Conservation (phyloP, 2,797 vertebrate genomes). For the Podargus strigoides region DNA sequence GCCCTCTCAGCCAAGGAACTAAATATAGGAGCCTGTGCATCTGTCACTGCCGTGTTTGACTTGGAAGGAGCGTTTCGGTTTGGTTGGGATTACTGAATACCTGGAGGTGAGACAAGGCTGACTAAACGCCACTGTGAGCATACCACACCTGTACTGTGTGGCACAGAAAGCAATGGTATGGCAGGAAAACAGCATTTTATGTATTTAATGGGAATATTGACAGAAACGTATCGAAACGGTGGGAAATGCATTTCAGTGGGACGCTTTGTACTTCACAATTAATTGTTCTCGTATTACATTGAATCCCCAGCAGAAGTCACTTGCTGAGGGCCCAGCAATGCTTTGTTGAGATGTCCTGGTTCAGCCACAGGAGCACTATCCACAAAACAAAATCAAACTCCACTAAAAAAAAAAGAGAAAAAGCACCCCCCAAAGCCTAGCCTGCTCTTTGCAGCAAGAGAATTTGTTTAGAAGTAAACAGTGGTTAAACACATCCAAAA, state of each 20-base stretch:
- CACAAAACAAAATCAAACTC: background rate
- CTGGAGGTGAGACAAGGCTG: background rate
- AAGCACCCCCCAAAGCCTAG: too few species aligned
- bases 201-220: too few species aligned
- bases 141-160: background rate
- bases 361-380: rapidly evolving
- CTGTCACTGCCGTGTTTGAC: background rate
- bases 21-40: background rate
- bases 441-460: background rate
- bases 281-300: background rate
- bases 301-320: background rate
- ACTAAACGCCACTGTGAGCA: background rate
- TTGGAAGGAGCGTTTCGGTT: background rate
- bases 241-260: background rate
- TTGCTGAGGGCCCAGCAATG: rapidly evolving
- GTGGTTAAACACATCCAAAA: background rate
- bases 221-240: too few species aligned
- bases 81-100: background rate
- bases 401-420: background rate
- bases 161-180: too few species aligned
- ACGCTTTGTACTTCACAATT: background rate
- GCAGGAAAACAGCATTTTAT: too few species aligned
- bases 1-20: background rate
- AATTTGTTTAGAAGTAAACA: background rate
- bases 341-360: rapidly evolving